Conservation (phyloP, 2,113 vertebrate species). For the Heliornis fulica region DNA sequence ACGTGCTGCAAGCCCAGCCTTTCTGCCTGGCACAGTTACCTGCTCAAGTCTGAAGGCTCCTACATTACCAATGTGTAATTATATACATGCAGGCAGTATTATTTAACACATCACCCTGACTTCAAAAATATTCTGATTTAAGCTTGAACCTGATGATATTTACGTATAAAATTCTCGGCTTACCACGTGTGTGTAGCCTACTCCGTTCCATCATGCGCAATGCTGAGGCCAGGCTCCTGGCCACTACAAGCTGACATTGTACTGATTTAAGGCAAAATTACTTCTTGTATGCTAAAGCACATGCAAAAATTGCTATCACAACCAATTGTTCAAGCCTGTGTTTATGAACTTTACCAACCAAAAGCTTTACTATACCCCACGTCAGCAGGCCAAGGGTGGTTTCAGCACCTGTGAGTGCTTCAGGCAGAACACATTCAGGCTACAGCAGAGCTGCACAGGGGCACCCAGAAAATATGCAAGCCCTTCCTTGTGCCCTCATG, state of each 20-base stretch:
- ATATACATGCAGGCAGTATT: not conserved
- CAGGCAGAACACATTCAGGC: not conserved
- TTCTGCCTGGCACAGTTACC: not conserved
- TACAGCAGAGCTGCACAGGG: not conserved
- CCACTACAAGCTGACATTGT: not conserved
- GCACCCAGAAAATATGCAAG: not conserved
- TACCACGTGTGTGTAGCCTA: not conserved
- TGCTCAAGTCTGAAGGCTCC: not conserved
- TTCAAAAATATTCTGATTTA: not conserved
- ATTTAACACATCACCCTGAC: not conserved
- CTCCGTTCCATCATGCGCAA: not conserved
- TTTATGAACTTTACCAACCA: not conserved
- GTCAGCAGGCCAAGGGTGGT: not conserved
- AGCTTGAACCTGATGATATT: not conserved
- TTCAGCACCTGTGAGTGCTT: not conserved
- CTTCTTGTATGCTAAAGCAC: not conserved
- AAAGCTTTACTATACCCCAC: not conserved
- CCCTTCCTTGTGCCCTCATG: not conserved
- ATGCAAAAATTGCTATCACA: not conserved
- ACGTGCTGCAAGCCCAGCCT: not conserved
- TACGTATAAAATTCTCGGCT: not conserved
- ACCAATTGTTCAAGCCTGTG: not conserved
- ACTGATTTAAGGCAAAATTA: not conserved
- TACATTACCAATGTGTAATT: not conserved
- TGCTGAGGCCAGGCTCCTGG: not conserved